Base-by-base conservation (phyloP, 2,797 vertebrate species). In the Neomorphus geoffroyi region DNA sequence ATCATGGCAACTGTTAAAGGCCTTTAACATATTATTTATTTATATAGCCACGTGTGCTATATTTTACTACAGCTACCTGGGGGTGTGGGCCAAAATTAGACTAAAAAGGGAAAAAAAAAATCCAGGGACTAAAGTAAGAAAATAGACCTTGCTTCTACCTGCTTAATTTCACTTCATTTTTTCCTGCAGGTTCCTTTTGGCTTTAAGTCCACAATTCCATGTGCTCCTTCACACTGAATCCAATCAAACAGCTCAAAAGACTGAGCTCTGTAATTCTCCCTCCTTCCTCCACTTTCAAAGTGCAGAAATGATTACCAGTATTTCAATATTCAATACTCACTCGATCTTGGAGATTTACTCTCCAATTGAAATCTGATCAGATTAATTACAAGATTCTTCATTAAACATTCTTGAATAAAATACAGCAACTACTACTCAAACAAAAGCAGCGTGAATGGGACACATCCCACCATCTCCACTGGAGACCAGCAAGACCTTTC, bases 1-100 rank as follows among this genome's bases (percentile, higher is more conserved):
- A 13, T 1, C 2, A 2, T 3, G 33, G 11, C 45, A 26, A 8
- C 6, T 10, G 4, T 5, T n/a, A 13, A 11, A 2, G 19, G n/a
- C 21, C 23, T 12, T n/a, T n/a, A n/a, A n/a, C n/a, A n/a, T n/a
- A n/a, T n/a, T n/a, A n/a, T n/a, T n/a, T n/a, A n/a, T n/a, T n/a
- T n/a, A n/a, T n/a, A n/a, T n/a, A n/a, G n/a, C n/a, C n/a, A n/a
- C n/a, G 0, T 27, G 53, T 26, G 4, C 27, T 18, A 0, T 1
- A 1, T 23, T 69, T 10, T 1, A 1, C 21, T 65, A 19, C 64
- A 80, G 56, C 56, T 66, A 50, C 43, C 35, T 43, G 15, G 7
- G 15, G 15, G 12, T 15, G 13, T 2, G 2, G 6, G 79, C 9
- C 37, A 86, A 84, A 88, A 45, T 16, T 66, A 57, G 39, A 24